Evolutionary conservation across 1,140 invertebrate species (phyloP).

Genomic region (Tetragonula clypearis): DNA sequence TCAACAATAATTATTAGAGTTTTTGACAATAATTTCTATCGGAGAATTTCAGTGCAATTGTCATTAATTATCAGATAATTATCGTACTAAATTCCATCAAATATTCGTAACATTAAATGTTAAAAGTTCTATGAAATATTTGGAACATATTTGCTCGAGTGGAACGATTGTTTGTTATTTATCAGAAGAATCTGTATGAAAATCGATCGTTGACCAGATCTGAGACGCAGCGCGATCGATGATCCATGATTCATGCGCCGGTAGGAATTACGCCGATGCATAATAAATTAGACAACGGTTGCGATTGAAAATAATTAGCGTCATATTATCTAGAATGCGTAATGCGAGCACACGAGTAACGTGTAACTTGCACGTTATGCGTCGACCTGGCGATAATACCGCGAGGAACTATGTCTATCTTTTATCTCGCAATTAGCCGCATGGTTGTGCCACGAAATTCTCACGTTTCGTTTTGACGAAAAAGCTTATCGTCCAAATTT

Average conservation of each 20-base stretch:
- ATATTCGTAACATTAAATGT: no score
- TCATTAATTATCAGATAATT: no score
- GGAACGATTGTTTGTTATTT: no score
- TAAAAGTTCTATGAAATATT: no score
- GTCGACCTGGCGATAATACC: neutral
- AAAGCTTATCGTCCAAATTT: neutral
- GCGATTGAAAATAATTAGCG: constrained; percentile 36
- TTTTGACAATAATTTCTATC: no score
- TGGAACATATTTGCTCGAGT: no score
- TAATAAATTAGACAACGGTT: constrained; percentile 23
- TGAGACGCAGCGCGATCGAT: neutral
- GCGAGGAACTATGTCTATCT: neutral
- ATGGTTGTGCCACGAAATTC: constrained; percentile 12
- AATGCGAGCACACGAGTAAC: constrained; percentile 30
- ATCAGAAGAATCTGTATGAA: no score
- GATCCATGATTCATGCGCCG: neutral
- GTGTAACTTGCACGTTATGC: constrained; percentile 31
- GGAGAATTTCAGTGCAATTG: no score
- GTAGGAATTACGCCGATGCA: neutral
- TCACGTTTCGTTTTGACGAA: neutral
- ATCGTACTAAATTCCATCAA: no score
- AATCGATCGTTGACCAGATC: no score
- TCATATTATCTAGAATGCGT: constrained; percentile 44
- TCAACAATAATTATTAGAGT: no score
- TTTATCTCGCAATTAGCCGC: constrained; percentile 36